phyloP scores from a whole-genome alignment of 2,797 vertebrate species.

The Notolepis coatsorum region DNA sequence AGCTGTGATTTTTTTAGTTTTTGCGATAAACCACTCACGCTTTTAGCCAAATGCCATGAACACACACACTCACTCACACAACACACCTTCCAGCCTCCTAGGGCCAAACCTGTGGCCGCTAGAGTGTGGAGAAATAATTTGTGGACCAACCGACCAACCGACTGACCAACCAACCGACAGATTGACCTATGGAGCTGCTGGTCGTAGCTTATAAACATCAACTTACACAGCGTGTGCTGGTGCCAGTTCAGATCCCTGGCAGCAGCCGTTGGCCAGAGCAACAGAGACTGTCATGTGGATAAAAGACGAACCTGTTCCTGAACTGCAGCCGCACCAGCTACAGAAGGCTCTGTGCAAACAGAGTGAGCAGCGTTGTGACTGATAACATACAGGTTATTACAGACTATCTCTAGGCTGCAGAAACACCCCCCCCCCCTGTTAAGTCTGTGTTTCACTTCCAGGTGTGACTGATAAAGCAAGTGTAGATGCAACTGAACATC shows the following conservation, averaged over 20 bases:
- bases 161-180: too few relatives aligned
- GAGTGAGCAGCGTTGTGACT: not conserved
- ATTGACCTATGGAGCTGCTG: too few relatives aligned
- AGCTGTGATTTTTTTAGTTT: too few relatives aligned
- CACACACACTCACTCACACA: too few relatives aligned
- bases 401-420: not conserved
- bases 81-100: too few relatives aligned
- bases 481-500: not conserved
- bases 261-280: not conserved
- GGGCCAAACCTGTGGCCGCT: too few relatives aligned
- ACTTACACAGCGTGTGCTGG: not conserved
- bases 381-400: slow-evolving; percentile 1
- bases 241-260: not conserved
- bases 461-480: slow-evolving; percentile 13
- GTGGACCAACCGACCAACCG: too few relatives aligned
- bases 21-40: too few relatives aligned
- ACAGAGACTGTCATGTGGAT: not conserved
- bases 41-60: too few relatives aligned
- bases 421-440: not conserved
- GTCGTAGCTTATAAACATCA: slow-evolving; percentile 9
- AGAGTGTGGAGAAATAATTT: too few relatives aligned
- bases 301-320: slow-evolving; percentile 6
- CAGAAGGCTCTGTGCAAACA: slow-evolving; percentile 16
- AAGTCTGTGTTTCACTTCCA: slow-evolving; percentile 4
- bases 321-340: slow-evolving; percentile 14